Percentiles rank a stretch among this genome's conserved stretches.
These are phyloP conservation scores for Protosalanx chinensis DNA, from an alignment of 2,797 vertebrate genomes.

Conservation along the genomic window DNA sequence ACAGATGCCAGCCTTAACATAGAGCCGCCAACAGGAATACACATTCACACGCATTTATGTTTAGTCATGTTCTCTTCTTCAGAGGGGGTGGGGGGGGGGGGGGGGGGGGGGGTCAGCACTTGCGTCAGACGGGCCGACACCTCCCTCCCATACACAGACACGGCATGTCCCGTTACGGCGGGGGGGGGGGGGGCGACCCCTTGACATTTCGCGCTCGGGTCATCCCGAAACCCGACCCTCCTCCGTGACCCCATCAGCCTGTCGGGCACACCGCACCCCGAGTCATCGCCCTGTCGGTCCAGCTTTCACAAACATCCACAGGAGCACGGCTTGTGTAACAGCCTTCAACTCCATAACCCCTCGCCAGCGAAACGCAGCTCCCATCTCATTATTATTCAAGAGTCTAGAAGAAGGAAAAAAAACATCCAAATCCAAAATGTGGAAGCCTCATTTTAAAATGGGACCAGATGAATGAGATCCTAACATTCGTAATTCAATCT, in stretches of 20 bases:
- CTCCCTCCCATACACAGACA: conserved; percentile 38
- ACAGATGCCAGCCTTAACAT: background rate
- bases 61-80: background rate
- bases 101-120: background rate
- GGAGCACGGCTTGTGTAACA: conserved; percentile 1
- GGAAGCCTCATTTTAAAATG: no score
- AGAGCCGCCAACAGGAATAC: background rate
- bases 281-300: conserved; percentile 35
- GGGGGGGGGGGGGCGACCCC: conserved; percentile 37
- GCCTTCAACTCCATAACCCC: conserved; percentile 1
- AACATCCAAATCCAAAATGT: no score
- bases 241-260: conserved; percentile 33
- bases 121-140: conserved; percentile 29
- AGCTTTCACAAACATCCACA: conserved; percentile 42
- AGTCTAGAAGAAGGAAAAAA: no score
- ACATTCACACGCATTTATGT: background rate
- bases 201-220: conserved; percentile 53
- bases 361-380: background rate
- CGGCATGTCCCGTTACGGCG: conserved; percentile 39
- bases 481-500: no score
- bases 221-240: conserved; percentile 56
- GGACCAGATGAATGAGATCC: no score
- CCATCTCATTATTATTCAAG: no score
- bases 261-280: conserved; percentile 42
- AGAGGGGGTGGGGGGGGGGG: no score